These are phyloP conservation scores for Sanderia malayensis DNA, from an alignment of 30 jellyfish, hydroid and myxozoan species.

Conservation along the genomic window DNA sequence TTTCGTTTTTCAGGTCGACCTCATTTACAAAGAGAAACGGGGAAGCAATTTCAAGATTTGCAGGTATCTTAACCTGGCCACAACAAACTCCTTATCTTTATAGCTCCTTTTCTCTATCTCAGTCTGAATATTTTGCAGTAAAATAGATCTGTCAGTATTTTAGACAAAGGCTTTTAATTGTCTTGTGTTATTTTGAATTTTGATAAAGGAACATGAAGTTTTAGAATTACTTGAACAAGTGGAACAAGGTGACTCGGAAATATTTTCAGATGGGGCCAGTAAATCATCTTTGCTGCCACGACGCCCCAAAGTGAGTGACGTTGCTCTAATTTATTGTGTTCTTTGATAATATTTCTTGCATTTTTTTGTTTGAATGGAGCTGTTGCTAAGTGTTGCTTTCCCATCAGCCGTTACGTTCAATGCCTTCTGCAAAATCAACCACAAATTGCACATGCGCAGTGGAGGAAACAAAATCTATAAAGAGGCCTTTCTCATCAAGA, in stretches of 20 bases:
- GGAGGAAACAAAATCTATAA: neutral
- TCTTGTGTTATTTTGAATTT: neutral
- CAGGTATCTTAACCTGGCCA: too few relatives aligned
- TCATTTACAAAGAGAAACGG: slow-evolving; percentile 50
- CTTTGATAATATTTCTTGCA: too few relatives aligned
- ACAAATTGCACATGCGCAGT: neutral
- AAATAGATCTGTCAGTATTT: neutral
- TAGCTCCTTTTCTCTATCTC: too few relatives aligned
- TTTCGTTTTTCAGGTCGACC: slow-evolving; percentile 57
- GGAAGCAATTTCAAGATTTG: slow-evolving; percentile 42
- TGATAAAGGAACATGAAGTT: slow-evolving; percentile 80
- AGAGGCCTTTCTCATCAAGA: slow-evolving; percentile 5
- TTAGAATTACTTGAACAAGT: slow-evolving; percentile 78
- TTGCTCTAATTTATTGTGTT: neutral
- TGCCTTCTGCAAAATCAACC: neutral
- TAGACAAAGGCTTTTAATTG: neutral
- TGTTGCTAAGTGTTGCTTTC: neutral
- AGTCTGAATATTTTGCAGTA: too few relatives aligned
- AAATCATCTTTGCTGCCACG: slow-evolving; percentile 18
- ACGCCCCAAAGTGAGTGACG: slow-evolving; percentile 61
- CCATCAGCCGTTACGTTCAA: neutral
- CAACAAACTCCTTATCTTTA: too few relatives aligned
- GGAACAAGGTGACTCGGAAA: slow-evolving; percentile 53
- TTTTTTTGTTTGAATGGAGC: neutral
- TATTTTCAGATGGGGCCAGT: slow-evolving; percentile 28